These are phyloP conservation scores for Artemia sinica DNA, from an alignment of 2,888 invertebrate genomes.

Conservation along the genomic window DNA sequence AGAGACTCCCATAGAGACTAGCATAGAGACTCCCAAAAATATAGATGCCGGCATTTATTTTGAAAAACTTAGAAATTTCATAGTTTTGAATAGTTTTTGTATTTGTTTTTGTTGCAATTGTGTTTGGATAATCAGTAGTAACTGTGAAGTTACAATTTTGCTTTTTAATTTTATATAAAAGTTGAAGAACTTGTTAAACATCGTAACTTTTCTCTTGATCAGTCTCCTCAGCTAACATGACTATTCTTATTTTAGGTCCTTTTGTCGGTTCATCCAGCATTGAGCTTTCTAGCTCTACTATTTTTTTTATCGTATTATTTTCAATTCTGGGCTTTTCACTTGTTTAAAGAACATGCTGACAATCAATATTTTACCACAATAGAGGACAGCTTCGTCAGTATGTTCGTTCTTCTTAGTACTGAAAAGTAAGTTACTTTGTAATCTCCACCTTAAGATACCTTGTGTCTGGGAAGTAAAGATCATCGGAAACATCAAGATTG, in stretches of 20 bases:
- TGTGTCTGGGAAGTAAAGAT: too few species aligned
- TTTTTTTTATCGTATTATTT: slow-evolving; percentile 65
- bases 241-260: slow-evolving; percentile 45
- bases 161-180: too few species aligned
- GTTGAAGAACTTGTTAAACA: slow-evolving; percentile 10
- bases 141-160: background rate
- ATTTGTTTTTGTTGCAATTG: background rate
- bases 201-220: slow-evolving; percentile 17
- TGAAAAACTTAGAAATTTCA: too few species aligned
- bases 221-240: background rate
- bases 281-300: slow-evolving; percentile 67
- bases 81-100: background rate
- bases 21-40: too few species aligned
- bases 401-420: slow-evolving; percentile 74
- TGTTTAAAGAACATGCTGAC: slow-evolving; percentile 53
- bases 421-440: slow-evolving; percentile 51
- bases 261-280: slow-evolving; percentile 65
- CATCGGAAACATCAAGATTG: too few species aligned
- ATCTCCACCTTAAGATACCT: too few species aligned
- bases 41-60: background rate
- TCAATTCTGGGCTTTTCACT: slow-evolving; percentile 60
- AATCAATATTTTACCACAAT: slow-evolving; percentile 61
- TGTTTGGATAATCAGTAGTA: background rate
- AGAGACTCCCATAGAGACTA: too few species aligned
- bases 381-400: slow-evolving; percentile 64